phyloP scores from a whole-genome alignment of 2,797 vertebrate genomes.

The Uromys caudimaculatus region DNA sequence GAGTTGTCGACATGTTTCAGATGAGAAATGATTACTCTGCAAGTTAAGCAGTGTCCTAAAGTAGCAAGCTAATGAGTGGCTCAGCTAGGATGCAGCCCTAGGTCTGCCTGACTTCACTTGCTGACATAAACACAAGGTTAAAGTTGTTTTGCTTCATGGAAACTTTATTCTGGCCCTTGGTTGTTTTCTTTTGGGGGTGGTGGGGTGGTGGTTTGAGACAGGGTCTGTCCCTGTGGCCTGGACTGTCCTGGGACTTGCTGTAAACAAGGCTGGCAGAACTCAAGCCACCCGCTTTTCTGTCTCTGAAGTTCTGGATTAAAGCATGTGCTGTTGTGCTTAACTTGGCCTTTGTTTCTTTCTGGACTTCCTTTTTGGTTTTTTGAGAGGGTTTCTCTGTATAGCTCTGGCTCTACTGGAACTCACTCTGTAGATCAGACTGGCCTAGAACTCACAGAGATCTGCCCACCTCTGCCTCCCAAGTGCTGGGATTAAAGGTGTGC shows the following conservation, averaged over 20 bases:
- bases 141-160: neutral
- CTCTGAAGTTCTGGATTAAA: neutral
- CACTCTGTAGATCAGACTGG: neutral
- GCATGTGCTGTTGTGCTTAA: neutral
- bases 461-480: neutral
- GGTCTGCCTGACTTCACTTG: constrained; percentile 12
- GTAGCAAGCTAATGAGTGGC: neutral
- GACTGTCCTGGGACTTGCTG: neutral
- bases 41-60: neutral
- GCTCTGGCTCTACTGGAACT: neutral
- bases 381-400: neutral
- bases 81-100: neutral
- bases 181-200: neutral
- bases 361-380: neutral
- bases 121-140: neutral
- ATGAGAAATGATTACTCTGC: neutral
- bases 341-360: neutral
- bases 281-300: no score
- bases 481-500: neutral
- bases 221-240: neutral
- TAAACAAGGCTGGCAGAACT: neutral
- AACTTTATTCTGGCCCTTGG: neutral
- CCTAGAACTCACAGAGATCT: neutral
- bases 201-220: neutral
- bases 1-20: neutral